Base-by-base conservation (phyloP, 1,140 invertebrate species). In the Platyscapa corneri region DNA sequence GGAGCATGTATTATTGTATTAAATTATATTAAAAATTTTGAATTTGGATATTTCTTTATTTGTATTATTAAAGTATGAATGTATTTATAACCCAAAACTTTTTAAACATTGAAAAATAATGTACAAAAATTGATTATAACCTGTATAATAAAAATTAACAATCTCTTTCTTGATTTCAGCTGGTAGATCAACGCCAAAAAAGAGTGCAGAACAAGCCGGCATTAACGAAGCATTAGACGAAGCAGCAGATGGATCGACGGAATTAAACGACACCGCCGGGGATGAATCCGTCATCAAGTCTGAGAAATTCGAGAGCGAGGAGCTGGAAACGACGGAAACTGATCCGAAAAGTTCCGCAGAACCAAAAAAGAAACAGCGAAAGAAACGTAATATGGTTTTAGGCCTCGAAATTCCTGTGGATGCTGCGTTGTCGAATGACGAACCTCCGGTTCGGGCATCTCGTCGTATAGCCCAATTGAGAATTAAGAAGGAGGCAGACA, bases 401-500 rank as follows among this genome's bases (percentile, higher is more conserved):
- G 94, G 93, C 87, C 89, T 94, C 88, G 95, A 95, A 85, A 93
- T 95, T 70, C 94, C 94, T 82, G 92, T 91, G 60, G 92, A 93
- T 65, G 88, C 90, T 39, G 30, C 85, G 10, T 87, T 90, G 46
- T 37, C 79, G 18, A 84, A 37, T 30, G 86, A 87, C 42, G 92
- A 92, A 37, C 93, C 95, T 8, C 95, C 95, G 0, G 95, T 97
- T 6, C 92, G 97, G 30, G 96, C 96, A 88, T 97, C 96, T 14
- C 94, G 97, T 7, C 93, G 97, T 77, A 97, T 98, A 88, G 97
- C 97, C 0, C 97, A 97, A 89, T 94, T 97, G 86, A 97, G 97
- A 88, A 97, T 97, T 76, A 96, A 96, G 85, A 97, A 97, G 89
- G 96, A 97, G 91, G 96, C 96, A 0, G 96, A 97, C 80, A 90